Evolutionary conservation across 2,113 vertebrate species (phyloP), one percentile per base, ranked within the genome.

Genomic region (Callaeas wilsoni): DNA sequence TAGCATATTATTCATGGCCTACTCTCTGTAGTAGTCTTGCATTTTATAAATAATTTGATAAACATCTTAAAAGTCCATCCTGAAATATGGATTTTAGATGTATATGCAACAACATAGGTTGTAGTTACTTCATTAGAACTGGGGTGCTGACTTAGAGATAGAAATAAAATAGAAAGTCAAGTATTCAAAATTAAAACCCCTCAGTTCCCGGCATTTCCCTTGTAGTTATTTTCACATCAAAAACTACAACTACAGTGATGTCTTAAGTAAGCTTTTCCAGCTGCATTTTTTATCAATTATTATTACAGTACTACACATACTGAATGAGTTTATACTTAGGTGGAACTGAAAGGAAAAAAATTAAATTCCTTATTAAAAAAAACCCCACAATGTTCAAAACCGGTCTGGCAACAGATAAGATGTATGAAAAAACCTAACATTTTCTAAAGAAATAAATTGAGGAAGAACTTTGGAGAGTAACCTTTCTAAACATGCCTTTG

Each of bases 381-480:
- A 0, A n/a, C n/a, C n/a, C n/a, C n/a, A n/a, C n/a, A n/a, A n/a
- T n/a, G n/a, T 32, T 76, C 44, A 68, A 79, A 92, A 92, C 3
- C 56, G 71, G 42, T 44, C 29, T 63, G 33, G 46, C 13, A 91
- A 30, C 20, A 91, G 33, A 27, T 42, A 59, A 78, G 12, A 11
- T 10, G 0, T 19, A 59, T 9, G 7, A 18, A 35, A 50, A 88
- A 59, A 5, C 0, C 0, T 11, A 3, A 49, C 4, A 53, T 64
- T 79, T 83, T 77, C 25, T 53, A 29, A 62, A 76, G 29, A 84
- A 96, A 70, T 30, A 75, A 52, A 87, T 0, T 32, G 39, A 64
- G 15, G 26, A 63, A 67, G 74, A 91, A 39, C 7, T 74, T 59
- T 20, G 12, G 26, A 89, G 30, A 63, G 42, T 35, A 32, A 63